Percentiles rank a stretch among this genome's conserved stretches.
Conservation (phyloP, 2,888 invertebrate species). For the Conus canariensis region DNA sequence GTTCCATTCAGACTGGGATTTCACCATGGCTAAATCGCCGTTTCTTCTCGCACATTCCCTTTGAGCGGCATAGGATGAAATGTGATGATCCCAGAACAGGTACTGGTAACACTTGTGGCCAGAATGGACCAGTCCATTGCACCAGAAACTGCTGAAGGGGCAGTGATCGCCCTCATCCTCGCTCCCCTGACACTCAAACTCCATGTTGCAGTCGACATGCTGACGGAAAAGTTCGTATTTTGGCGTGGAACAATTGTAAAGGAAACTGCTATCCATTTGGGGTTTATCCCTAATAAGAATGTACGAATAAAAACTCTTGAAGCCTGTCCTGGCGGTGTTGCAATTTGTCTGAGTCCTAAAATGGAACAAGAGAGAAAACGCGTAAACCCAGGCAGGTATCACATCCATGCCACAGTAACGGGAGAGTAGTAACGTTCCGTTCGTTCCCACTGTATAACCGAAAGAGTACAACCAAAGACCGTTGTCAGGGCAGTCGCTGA, state of each 20-base stretch:
- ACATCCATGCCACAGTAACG: not conserved
- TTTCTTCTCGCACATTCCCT: slow-evolving; percentile 9
- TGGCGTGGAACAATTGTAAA: slow-evolving; percentile 11
- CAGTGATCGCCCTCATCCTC: slow-evolving; percentile 8
- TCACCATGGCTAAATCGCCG: slow-evolving; percentile 23
- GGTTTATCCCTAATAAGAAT: not conserved
- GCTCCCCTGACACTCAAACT: not conserved
- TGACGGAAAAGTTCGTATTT: not conserved
- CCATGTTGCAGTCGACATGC: slow-evolving; percentile 12
- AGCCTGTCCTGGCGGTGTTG: not conserved
- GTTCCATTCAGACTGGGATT: slow-evolving; percentile 28
- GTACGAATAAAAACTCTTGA: not conserved
- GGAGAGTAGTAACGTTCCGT: not conserved
- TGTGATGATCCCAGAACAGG: not conserved
- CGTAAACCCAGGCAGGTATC: not conserved
- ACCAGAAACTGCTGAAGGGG: not conserved
- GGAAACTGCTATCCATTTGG: too few relatives aligned
- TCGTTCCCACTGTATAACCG: not conserved
- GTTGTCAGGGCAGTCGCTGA: not conserved
- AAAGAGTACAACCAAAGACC: not conserved
- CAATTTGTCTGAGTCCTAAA: not conserved
- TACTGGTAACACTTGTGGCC: slow-evolving; percentile 21
- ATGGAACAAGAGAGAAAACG: not conserved
- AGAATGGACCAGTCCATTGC: not conserved
- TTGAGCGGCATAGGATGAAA: not conserved